A percentile compares a stretch with the other conserved stretches of the same genome.
Conservation (phyloP, 2,113 vertebrate species). For the Cardinalis cardinalis region DNA sequence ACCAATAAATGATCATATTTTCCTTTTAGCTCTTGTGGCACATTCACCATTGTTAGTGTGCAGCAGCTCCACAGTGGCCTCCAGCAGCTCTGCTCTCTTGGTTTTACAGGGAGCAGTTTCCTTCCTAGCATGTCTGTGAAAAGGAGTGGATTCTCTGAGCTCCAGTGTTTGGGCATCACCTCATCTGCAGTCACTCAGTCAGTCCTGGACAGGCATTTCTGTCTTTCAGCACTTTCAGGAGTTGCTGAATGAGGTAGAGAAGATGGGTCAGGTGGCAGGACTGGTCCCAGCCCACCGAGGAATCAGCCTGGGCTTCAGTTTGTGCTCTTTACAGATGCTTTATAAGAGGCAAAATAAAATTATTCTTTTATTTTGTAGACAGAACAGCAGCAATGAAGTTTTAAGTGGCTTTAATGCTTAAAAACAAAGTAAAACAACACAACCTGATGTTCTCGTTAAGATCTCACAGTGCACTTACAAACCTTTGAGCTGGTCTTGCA, state of each 20-base stretch:
- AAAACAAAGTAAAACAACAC: background rate
- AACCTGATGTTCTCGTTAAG: background rate
- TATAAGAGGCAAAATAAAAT: background rate
- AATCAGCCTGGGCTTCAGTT: background rate
- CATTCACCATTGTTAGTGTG: background rate
- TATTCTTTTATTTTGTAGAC: background rate
- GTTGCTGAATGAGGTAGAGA: background rate
- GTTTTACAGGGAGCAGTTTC: background rate
- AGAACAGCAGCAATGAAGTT: background rate
- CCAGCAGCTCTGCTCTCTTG: background rate
- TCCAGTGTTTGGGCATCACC: background rate
- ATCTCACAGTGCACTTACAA: background rate
- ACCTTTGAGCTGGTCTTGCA: background rate
- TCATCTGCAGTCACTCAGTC: accelerated
- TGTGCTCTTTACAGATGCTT: background rate
- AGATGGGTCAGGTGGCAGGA: background rate
- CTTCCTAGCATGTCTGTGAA: background rate
- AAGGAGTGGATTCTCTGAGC: background rate
- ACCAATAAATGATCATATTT: background rate
- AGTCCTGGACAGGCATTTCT: background rate
- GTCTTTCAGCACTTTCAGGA: background rate
- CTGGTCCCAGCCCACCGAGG: background rate
- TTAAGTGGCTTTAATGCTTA: background rate
- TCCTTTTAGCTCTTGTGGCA: background rate
- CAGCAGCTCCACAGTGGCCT: background rate